These are phyloP conservation scores for Diprion similis DNA, from an alignment of 1,140 invertebrate species.

Conservation along the genomic window DNA sequence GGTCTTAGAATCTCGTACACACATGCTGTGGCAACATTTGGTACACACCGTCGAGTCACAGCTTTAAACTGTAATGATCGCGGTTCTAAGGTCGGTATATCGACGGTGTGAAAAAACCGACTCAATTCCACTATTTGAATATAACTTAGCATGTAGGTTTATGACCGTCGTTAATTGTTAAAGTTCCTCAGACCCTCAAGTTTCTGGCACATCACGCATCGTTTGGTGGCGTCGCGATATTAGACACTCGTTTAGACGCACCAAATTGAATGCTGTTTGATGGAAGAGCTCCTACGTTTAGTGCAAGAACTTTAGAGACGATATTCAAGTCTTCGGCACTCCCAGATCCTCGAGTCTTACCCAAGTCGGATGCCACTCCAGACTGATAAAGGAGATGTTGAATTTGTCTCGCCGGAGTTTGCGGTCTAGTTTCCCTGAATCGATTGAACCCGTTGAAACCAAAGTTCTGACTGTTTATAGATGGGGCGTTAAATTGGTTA, in stretches of 20 bases:
- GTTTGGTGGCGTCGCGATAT: not conserved
- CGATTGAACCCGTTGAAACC: conserved; percentile 27
- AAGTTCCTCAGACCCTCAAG: not conserved
- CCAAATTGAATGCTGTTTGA: conserved; percentile 32
- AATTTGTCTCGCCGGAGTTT: conserved; percentile 66
- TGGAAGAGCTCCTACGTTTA: conserved; percentile 68
- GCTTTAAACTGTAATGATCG: not conserved
- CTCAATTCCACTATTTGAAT: not conserved
- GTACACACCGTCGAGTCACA: not conserved
- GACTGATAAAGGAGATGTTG: conserved; percentile 70
- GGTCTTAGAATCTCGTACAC: no score
- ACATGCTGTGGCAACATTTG: not conserved
- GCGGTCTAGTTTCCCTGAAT: conserved; percentile 34
- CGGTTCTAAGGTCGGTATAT: no score
- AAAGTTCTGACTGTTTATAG: conserved; percentile 38
- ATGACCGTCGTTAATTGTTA: no score
- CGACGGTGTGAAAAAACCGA: no score
- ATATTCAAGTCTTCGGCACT: conserved; percentile 78
- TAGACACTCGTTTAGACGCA: conserved; percentile 17
- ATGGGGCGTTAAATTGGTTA: conserved; percentile 22
- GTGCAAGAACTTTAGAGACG: conserved; percentile 78
- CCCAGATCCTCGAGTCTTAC: conserved; percentile 47
- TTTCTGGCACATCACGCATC: not conserved
- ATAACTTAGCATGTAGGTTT: not conserved
- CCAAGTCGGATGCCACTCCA: conserved; percentile 61